phyloP scores from a whole-genome alignment of 2,797 vertebrate species.

The Amblyraja radiata region DNA sequence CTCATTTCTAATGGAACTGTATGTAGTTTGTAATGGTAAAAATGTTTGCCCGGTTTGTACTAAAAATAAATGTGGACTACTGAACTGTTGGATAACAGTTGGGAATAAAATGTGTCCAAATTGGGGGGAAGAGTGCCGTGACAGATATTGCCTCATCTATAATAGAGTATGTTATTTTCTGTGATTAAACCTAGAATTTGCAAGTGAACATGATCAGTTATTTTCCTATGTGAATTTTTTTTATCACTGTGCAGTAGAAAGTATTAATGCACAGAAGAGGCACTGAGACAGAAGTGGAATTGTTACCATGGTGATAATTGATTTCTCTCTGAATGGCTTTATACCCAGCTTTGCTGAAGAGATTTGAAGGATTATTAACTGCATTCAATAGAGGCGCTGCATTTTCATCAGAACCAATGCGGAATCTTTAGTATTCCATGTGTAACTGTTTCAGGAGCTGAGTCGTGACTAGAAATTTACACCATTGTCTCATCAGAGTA shows the following conservation, averaged over 20 bases:
- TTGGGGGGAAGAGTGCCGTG: background rate
- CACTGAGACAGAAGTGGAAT: background rate
- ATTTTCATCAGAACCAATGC: background rate
- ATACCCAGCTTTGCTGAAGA: background rate
- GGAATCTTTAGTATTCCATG: background rate
- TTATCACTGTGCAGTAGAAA: background rate
- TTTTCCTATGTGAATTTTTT: background rate
- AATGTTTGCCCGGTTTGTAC: background rate
- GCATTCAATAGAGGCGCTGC: background rate
- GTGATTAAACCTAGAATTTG: background rate
- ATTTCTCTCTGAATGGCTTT: background rate
- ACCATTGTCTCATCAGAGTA: background rate
- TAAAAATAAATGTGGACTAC: background rate
- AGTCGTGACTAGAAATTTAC: slow-evolving; percentile 10
- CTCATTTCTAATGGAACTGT: too few relatives aligned
- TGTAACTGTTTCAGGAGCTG: background rate
- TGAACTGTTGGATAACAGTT: background rate
- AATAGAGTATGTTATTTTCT: background rate
- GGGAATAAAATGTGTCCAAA: background rate
- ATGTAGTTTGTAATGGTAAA: background rate
- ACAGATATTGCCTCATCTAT: background rate
- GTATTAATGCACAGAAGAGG: background rate
- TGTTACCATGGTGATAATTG: slow-evolving; percentile 14
- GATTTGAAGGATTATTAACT: slow-evolving; percentile 33
- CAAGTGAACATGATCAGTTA: slow-evolving; percentile 16